These are phyloP conservation scores for Pelochelys cantorii DNA, from an alignment of 2,797 vertebrate genomes.

Conservation along the genomic window DNA sequence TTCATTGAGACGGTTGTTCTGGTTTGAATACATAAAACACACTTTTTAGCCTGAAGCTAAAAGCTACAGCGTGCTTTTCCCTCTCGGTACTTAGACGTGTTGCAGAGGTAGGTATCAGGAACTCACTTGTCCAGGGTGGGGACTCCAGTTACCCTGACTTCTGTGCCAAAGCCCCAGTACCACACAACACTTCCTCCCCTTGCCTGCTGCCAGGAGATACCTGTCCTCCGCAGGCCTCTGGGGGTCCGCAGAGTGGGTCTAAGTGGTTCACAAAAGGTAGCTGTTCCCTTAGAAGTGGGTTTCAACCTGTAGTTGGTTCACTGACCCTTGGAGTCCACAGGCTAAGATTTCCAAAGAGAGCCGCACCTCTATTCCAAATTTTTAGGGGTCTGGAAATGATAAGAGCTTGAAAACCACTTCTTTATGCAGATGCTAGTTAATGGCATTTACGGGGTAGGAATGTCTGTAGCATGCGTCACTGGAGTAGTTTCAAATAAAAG, in stretches of 20 bases:
- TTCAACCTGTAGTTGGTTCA: too few relatives aligned
- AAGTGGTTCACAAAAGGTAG: too few relatives aligned
- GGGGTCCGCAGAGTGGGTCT: background rate
- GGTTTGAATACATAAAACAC: conserved; percentile 65
- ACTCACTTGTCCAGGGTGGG: background rate
- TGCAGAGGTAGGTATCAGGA: conserved; percentile 43
- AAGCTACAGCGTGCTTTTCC: conserved; percentile 56
- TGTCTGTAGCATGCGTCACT: conserved; percentile 31
- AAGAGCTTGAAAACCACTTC: too few relatives aligned
- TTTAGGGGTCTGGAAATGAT: too few relatives aligned
- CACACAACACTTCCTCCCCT: background rate
- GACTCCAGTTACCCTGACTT: background rate
- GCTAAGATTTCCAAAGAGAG: too few relatives aligned
- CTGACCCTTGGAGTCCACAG: too few relatives aligned
- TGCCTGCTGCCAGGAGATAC: background rate
- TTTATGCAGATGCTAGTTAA: background rate
- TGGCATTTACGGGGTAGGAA: background rate
- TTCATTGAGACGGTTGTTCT: conserved; percentile 66
- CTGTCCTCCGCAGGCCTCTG: too few relatives aligned
- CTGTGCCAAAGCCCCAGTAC: background rate
- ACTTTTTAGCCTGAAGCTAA: conserved; percentile 50
- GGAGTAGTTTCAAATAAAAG: conserved; percentile 21
- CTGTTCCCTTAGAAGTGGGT: too few relatives aligned
- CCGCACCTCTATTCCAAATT: too few relatives aligned
- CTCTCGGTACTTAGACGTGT: conserved; percentile 20